phyloP scores from a whole-genome alignment of 2,113 vertebrate genomes.

The Trinectes maculatus region DNA sequence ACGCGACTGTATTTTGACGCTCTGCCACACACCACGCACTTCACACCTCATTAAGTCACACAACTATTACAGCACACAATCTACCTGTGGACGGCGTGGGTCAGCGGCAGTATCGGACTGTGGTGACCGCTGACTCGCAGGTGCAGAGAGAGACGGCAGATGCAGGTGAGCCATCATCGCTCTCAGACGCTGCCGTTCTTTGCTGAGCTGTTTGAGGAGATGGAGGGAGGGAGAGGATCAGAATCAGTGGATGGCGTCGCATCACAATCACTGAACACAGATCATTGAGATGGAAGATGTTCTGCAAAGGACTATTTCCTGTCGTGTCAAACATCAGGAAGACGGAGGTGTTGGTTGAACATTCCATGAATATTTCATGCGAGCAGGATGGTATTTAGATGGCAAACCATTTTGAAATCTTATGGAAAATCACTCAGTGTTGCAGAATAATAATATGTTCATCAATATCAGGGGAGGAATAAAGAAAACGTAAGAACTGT shows the following conservation, averaged over 20 bases:
- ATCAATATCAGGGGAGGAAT: too few species aligned
- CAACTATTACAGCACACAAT: slow-evolving; percentile 78
- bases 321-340: slow-evolving; percentile 20
- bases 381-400: too few species aligned
- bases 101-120: slow-evolving; percentile 77
- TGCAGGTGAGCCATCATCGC: slow-evolving; percentile 98
- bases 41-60: slow-evolving; percentile 84
- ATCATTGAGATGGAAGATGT: slow-evolving; percentile 13
- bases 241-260: background rate
- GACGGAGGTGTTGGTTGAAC: background rate
- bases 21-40: slow-evolving; percentile 77
- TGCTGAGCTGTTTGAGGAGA: slow-evolving; percentile 89
- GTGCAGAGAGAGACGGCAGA: slow-evolving; percentile 89
- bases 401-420: background rate
- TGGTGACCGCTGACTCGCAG: slow-evolving; percentile 83
- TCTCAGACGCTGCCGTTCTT: slow-evolving; percentile 93
- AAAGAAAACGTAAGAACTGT: too few species aligned
- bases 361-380: slow-evolving; percentile 12
- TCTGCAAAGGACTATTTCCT: background rate
- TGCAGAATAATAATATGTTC: too few species aligned
- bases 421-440: background rate
- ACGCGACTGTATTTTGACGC: slow-evolving; percentile 76
- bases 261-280: background rate
- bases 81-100: slow-evolving; percentile 73
- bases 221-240: slow-evolving; percentile 62